Evolutionary conservation across 1,140 invertebrate genomes (phyloP), one percentile per base, ranked within the genome.

Genomic region (Fopius arisanus): DNA sequence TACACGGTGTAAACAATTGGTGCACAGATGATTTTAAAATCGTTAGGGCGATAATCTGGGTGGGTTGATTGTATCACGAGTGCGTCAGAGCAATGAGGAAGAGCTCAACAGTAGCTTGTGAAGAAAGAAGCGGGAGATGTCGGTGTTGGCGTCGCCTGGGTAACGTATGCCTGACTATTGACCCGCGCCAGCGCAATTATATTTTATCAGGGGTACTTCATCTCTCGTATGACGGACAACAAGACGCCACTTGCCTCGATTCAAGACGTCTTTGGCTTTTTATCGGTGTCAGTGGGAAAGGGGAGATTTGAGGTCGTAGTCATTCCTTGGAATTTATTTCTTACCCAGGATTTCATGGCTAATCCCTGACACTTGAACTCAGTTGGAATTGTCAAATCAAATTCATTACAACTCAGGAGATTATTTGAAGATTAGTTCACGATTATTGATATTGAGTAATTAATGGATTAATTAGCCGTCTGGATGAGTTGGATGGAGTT

Each of bases 151-250:
- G 82, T 83, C 80, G 76, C 75, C 69, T 80, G 79, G 73, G 82
- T 81, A 83, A 86, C 83, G 79, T 80, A 78, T 74, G 54, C 77
- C 76, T 79, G 81, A 83, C 79, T 87, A 87, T 86, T 85, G 85
- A 87, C 84, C 80, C 79, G 84, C 83, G 84, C 85, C 77, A 79
- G 84, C 85, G 85, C 84, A 82, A 84, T 83, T 82, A 80, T 80
- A 80, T 82, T 79, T 81, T 74, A 80, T 80, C 77, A 23, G 10
- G 51, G 63, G 67, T 81, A 75, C 73, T 80, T 80, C 43, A 43
- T 71, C 68, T 48, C 51, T 54, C 59, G 68, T 23, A 10, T 26
- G 4, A 59, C 26, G 5, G 12, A 69, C 16, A 28, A 14, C 9
- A 59, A 59, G 54, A 59, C 23, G 23, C 23, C 9, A 68, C 23